Evolutionary conservation across 2,888 invertebrate species (phyloP).

Genomic region (Scrobipalpa atriplicella): DNA sequence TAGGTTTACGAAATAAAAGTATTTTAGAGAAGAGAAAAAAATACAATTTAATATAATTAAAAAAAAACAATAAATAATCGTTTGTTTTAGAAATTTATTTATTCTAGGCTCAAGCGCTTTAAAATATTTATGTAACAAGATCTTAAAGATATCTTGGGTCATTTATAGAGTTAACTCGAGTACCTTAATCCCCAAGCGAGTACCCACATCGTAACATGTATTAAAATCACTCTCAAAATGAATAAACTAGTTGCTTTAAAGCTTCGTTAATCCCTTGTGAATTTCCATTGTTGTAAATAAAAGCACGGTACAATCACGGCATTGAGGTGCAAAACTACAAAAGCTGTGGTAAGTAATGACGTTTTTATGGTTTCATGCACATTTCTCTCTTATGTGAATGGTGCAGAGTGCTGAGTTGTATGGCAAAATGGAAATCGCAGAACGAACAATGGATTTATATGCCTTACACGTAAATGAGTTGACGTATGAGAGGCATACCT

Average conservation of each 20-base stretch:
- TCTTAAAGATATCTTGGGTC: neutral
- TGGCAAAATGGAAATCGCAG: slow-evolving; percentile 2
- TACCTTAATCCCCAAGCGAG: neutral
- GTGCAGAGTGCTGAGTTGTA: slow-evolving; percentile 1
- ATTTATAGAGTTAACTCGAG: neutral
- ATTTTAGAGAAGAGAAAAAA: too few species aligned
- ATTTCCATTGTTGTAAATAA: slow-evolving; percentile 18
- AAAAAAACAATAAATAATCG: too few species aligned
- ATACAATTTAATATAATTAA: too few species aligned
- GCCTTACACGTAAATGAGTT: neutral
- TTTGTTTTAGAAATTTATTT: too few species aligned
- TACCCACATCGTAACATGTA: neutral
- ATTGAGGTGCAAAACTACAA: slow-evolving; percentile 25
- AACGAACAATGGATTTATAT: slow-evolving; percentile 12
- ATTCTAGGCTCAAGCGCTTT: too few species aligned
- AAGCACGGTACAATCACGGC: slow-evolving; percentile 14
- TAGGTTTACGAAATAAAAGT: too few species aligned
- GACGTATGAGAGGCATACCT: neutral
- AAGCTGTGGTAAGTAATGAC: slow-evolving; percentile 24
- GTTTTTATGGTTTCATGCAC: slow-evolving; percentile 23
- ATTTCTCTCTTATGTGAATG: slow-evolving; percentile 3
- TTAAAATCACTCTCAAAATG: slow-evolving; percentile 15
- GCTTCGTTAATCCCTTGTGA: slow-evolving; percentile 8
- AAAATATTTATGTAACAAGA: neutral
- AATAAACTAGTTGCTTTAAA: slow-evolving; percentile 9